Evolutionary conservation across 2,113 vertebrate genomes (phyloP).

Genomic region (Passer montanus): DNA sequence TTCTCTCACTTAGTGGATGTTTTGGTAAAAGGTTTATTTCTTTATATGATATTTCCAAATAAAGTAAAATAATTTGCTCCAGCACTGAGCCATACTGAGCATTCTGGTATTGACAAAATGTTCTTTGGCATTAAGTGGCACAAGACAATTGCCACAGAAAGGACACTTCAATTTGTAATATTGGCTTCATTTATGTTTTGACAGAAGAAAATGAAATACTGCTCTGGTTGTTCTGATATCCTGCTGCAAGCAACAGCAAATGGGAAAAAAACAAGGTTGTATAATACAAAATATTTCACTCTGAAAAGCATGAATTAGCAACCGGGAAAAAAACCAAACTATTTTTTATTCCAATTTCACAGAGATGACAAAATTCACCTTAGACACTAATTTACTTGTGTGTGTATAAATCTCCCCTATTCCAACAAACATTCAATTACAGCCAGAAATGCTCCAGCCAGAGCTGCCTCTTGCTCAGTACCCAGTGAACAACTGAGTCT

Average conservation of each 20-base stretch:
- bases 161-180: not conserved
- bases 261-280: not conserved
- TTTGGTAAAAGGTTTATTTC: not conserved
- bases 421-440: conserved; percentile 14
- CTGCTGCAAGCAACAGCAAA: conserved; percentile 3
- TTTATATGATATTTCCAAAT: not conserved
- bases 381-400: conserved; percentile 26
- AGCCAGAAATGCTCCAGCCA: conserved; percentile 15
- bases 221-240: not conserved
- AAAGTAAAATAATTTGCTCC: not conserved
- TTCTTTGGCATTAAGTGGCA: conserved; percentile 5
- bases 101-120: not conserved
- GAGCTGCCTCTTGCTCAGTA: conserved; percentile 29
- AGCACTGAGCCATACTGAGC: not conserved
- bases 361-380: conserved; percentile 43
- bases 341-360: conserved; percentile 17
- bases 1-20: not conserved
- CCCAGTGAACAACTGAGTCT: not conserved
- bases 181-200: conserved; percentile 37
- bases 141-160: not conserved
- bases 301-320: conserved; percentile 16
- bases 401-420: not conserved
- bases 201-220: not conserved
- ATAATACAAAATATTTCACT: conserved; percentile 1
- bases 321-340: not conserved